phyloP scores from a whole-genome alignment of 2,888 invertebrate species.

The Lepidochitona cinerea region DNA sequence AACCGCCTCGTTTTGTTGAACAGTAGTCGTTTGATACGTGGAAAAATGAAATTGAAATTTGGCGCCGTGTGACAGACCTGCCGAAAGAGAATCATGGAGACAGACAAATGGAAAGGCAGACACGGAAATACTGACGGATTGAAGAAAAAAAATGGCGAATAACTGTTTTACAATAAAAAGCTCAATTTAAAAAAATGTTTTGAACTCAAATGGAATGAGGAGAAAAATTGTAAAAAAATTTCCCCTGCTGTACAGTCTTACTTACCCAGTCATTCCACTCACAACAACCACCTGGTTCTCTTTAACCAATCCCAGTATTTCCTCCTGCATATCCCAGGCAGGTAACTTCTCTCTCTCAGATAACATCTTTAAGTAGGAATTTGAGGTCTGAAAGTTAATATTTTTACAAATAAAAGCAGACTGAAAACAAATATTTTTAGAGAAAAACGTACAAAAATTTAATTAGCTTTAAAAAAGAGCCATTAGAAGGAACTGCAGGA shows the following conservation, averaged over 20 bases:
- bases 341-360: conserved; percentile 77
- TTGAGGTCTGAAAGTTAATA: conserved; percentile 25
- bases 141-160: no score
- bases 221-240: no score
- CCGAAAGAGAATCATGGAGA: no score
- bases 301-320: conserved; percentile 61
- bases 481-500: neutral
- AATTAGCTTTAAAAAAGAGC: neutral
- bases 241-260: no score
- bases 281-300: conserved; percentile 63
- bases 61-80: no score
- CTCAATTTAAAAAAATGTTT: neutral
- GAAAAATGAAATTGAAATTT: no score
- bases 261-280: conserved; percentile 69
- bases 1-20: no score
- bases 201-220: neutral
- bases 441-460: neutral
- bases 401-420: neutral
- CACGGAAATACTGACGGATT: no score
- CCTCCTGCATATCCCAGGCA: conserved; percentile 81
- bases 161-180: no score
- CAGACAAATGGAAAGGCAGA: no score
- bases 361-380: conserved; percentile 48
- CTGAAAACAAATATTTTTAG: neutral
- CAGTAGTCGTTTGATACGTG: no score